Evolutionary conservation across 2,113 vertebrate species (phyloP), one percentile per base, ranked within the genome.

Genomic region (Uropsilus gracilis): DNA sequence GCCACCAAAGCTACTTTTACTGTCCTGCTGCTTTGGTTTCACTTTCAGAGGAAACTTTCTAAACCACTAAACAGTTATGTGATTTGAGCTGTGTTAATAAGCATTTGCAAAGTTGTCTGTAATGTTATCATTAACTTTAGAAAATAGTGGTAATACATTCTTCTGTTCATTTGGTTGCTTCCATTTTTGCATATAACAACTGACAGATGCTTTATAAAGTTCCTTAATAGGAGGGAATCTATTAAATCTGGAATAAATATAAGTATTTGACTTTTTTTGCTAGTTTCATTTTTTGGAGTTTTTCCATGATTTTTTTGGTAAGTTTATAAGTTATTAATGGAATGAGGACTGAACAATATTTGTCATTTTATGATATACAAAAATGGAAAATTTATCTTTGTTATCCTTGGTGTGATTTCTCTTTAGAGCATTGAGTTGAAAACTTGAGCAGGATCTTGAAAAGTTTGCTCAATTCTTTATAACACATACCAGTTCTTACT

Each of bases 321-420:
- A 50, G 22, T 84, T 76, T 76, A 7, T 69, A 34, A 76, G 26
- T 94, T 8, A 28, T 87, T 75, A 13, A 72, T 94, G 22, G 24
- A 85, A 14, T 32, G 71, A 11, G 63, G 30, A 30, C 42, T 30
- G 8, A 53, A 30, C 2, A 26, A n/a, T 77, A 86, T 92, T 68
- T 94, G 5, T 61, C 71, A 50, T 84, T 64, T 89, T 84, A 18
- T 83, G 53, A 84, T 86, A 71, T 53, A 59, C 71, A 86, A 84
- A 53, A 14, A 8, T 72, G 64, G 76, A 42, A 2, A 28, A 30
- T 78, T 91, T 69, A 50, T 64, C 46, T 55, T 90, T 86, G 37
- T 6, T 57, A 89, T 94, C 83, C 46, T 91, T 89, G 17, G 3
- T 64, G 7, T 76, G 34, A 61, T 68, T 91, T 50, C 28, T 48